Evolutionary conservation across 2,113 vertebrate genomes (phyloP).

Genomic region (Pelusios castaneus): DNA sequence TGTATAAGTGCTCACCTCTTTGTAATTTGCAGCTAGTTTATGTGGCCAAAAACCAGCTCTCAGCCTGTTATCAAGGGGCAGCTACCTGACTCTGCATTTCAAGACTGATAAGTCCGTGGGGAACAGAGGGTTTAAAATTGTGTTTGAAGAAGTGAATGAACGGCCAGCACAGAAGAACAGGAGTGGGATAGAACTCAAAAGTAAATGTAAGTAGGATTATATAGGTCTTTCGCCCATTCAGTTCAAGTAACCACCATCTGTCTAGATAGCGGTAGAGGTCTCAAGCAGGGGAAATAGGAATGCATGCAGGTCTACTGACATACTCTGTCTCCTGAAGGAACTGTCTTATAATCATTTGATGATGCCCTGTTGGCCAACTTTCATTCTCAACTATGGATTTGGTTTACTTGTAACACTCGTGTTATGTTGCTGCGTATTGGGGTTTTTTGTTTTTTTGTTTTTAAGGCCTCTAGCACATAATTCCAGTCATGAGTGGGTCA

Average conservation of each 20-base stretch:
- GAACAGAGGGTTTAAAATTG: slow-evolving; percentile 19
- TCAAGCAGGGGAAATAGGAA: background rate
- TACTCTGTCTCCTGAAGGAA: background rate
- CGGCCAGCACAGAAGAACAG: background rate
- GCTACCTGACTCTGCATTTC: slow-evolving; percentile 7
- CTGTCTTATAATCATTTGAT: background rate
- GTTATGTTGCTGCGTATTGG: background rate
- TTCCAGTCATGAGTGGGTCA: background rate
- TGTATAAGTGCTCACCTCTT: background rate
- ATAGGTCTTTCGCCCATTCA: background rate
- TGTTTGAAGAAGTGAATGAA: background rate
- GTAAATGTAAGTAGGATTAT: background rate
- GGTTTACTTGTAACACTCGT: background rate
- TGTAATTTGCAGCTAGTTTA: background rate
- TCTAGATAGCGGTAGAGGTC: background rate
- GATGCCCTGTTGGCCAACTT: background rate
- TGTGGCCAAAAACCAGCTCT: background rate
- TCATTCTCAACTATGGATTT: background rate
- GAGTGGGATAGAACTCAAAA: background rate
- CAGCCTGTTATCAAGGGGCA: background rate
- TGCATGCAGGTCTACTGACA: background rate
- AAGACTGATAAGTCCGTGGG: background rate
- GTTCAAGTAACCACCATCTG: background rate
- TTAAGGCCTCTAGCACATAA: background rate
- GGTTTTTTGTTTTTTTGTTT: background rate